These are phyloP conservation scores for Bombus pyrosoma DNA, from an alignment of 1,140 invertebrate genomes.

Conservation along the genomic window DNA sequence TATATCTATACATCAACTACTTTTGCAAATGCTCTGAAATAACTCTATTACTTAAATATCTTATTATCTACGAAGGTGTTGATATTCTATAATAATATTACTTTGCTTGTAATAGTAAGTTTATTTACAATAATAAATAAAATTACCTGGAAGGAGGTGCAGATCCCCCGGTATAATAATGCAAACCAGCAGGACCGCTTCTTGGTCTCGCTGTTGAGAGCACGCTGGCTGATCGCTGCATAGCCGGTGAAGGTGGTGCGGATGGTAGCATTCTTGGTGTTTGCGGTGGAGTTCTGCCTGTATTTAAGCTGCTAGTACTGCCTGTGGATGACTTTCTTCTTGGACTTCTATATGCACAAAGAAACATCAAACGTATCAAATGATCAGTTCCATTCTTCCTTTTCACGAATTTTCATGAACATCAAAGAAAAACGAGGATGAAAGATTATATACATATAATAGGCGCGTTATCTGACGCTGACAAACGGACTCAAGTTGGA, in stretches of 20 bases:
- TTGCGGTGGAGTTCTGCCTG: conserved; percentile 84
- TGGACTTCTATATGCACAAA: conserved; percentile 74
- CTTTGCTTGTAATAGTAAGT: no score
- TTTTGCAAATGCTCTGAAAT: no score
- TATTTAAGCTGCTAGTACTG: conserved; percentile 82
- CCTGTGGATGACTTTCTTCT: conserved; percentile 81
- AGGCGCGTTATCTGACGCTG: no score
- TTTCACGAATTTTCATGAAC: neutral
- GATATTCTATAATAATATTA: neutral
- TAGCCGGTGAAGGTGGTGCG: conserved; percentile 80
- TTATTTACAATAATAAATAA: neutral
- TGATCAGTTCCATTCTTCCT: neutral
- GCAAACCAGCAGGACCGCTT: conserved; percentile 88
- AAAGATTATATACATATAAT: neutral
- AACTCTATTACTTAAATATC: neutral
- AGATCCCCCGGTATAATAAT: conserved; percentile 87
- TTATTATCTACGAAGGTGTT: neutral
- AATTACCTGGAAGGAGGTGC: conserved; percentile 74
- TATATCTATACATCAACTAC: no score
- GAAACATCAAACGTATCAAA: neutral
- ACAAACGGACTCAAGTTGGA: neutral
- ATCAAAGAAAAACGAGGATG: neutral
- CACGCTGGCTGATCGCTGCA: conserved; percentile 83
- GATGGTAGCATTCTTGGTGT: conserved; percentile 81
- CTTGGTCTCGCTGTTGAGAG: conserved; percentile 84